Evolutionary conservation across 2,113 vertebrate genomes (phyloP), one percentile per base, ranked within the genome.

Genomic region (Gambusia affinis): DNA sequence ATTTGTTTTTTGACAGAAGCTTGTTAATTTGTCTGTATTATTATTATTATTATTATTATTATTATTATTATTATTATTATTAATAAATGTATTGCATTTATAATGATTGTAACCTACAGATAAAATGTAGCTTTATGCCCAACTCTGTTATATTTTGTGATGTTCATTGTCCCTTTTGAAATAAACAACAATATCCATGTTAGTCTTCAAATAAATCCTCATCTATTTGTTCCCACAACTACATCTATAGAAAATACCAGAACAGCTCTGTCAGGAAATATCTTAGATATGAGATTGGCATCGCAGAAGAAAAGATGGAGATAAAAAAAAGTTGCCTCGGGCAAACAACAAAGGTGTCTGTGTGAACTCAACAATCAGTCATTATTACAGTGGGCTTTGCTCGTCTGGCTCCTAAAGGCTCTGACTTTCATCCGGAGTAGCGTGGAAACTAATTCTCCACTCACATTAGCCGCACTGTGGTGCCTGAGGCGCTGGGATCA

Each of bases 401-500:
- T 82, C 47, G 74, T 85, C 68, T 75, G 76, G 78, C 39, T 42
- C 66, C 80, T 35, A 64, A 3, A 29, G 82, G 79, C 85, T 86
- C 75, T 68, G 79, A 57, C 70, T 79, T 83, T 81, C 70, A 89
- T 86, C 83, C 78, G 44, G 66, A 24, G 70, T 60, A 85, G 83
- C 85, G 72, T 91, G 88, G 79, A 88, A 90, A 91, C 76, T 72
- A 85, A 91, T 92, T 87, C 85, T 84, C 66, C 62, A 72, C 82
- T 88, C 75, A 81, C 87, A 90, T 92, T 92, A 85, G 83, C 77
- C 17, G 42, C 37, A 65, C 76, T 78, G 81, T 79, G 79, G 83
- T 70, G 88, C 91, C 87, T 15, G 76, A 76, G 78, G 77, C 87
- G 91, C 91, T 74, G 80, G 85, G 91, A 92, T 93, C 86, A 90